Conservation (phyloP, 2,797 vertebrate species). For the Pseudochirops cupreus region DNA sequence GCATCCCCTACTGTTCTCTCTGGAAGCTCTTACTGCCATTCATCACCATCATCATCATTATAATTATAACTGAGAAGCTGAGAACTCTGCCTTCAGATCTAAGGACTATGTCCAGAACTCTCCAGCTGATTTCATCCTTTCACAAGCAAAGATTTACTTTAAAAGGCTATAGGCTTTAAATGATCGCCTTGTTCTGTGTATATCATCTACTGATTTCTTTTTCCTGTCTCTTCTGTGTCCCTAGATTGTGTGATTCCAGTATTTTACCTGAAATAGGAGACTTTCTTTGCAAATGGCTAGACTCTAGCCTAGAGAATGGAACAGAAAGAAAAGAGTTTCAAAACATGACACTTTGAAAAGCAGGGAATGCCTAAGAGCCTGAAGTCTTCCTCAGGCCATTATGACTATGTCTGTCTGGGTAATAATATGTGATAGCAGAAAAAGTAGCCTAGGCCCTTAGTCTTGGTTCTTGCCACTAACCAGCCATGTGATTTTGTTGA, state of each 20-base stretch:
- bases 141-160: background rate
- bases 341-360: background rate
- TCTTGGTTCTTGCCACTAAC: background rate
- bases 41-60: too few species aligned
- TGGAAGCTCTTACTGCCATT: too few species aligned
- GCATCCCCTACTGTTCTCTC: too few species aligned
- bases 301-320: background rate
- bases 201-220: background rate
- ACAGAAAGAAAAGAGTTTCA: background rate
- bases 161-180: background rate
- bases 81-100: background rate
- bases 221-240: background rate
- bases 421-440: background rate
- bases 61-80: too few species aligned
- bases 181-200: background rate
- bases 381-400: background rate
- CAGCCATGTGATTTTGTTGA: background rate
- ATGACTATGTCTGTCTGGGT: background rate
- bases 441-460: background rate
- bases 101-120: background rate
- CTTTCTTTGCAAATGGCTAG: background rate
- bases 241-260: background rate
- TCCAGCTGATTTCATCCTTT: background rate
- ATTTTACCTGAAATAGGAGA: background rate
- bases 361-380: background rate